Base-by-base conservation (phyloP, 2,888 invertebrate species). In the Thereva nobilitata region DNA sequence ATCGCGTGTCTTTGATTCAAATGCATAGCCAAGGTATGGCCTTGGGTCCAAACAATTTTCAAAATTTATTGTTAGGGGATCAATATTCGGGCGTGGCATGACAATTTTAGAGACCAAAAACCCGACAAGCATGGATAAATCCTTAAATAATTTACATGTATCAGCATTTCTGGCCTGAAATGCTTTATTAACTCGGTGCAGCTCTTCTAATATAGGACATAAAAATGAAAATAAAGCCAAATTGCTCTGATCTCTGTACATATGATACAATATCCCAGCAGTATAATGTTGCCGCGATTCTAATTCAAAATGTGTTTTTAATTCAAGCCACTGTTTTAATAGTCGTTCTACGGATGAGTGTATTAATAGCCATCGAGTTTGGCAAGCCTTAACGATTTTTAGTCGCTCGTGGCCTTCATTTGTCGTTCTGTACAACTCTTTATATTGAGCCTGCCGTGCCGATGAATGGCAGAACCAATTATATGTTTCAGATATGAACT, bases 271-370 rank as follows among this genome's bases (percentile, higher is more conserved):
- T 1, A 54, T 54, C 9, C 35, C 3, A 7, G 54, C 64, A 6
- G 40, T 45, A 7, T 45, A 38, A 47, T 47, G 45, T 37, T 45
- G 34, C 45, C 45, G 45, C 9, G 6, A 4, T 7, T 34, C 34
- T 3, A 64, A 45, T 4, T 6, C 35, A 38, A 64, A 64, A 38
- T 54, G 45, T 23, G 54, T 64, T 38, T 45, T 47, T 47, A 64
- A 47, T 23, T 64, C 64, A 47, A 54, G 38, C 12, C 37, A 64
- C 9, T 54, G 45, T n/a, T n/a, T n/a, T n/a, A n/a, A n/a, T n/a
- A n/a, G n/a, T n/a, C n/a, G n/a, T n/a, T n/a, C n/a, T n/a, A 49
- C 5, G 4, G 49, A 7, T 6, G 3, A 23, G 3, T 49, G 4
- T 4, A 44, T 34, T 4, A 35, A 45, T n/a, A 63, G 40, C 64